Conservation (phyloP, 2,113 vertebrate genomes). For the Alouatta palliata region DNA sequence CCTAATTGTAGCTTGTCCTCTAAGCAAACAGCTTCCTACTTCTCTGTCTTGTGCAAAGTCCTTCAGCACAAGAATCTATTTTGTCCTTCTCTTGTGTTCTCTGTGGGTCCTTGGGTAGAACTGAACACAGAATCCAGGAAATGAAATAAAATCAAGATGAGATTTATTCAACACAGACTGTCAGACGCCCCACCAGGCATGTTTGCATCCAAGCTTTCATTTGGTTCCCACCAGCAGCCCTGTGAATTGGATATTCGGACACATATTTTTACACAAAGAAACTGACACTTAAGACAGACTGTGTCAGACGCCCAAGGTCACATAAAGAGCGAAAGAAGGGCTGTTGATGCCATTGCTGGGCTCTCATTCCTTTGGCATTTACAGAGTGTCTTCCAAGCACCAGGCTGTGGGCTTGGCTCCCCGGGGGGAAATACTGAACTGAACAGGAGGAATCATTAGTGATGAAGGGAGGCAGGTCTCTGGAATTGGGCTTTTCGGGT, state of each 20-base stretch:
- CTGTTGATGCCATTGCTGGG: not conserved
- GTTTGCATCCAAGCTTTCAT: not conserved
- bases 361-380: not conserved
- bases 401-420: not conserved
- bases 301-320: constrained; percentile 40
- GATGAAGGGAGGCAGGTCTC: not conserved
- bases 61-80: constrained; percentile 32
- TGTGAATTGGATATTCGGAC: constrained; percentile 21
- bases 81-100: constrained; percentile 18
- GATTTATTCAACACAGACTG: constrained; percentile 60
- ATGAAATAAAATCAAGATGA: constrained; percentile 53
- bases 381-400: not conserved
- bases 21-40: not conserved
- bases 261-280: constrained; percentile 28
- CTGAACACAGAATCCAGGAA: constrained; percentile 2
- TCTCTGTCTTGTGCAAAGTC: not conserved
- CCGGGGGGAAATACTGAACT: accelerated
- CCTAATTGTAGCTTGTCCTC: constrained; percentile 28
- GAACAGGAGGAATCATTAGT: too few species aligned
- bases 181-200: constrained; percentile 20
- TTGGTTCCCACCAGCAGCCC: not conserved
- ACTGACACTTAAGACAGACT: not conserved
- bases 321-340: not conserved
- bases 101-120: constrained; percentile 25
- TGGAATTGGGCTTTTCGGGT: not conserved